These are phyloP conservation scores for Suricata suricatta DNA, from an alignment of 2,113 vertebrate species.

Conservation along the genomic window DNA sequence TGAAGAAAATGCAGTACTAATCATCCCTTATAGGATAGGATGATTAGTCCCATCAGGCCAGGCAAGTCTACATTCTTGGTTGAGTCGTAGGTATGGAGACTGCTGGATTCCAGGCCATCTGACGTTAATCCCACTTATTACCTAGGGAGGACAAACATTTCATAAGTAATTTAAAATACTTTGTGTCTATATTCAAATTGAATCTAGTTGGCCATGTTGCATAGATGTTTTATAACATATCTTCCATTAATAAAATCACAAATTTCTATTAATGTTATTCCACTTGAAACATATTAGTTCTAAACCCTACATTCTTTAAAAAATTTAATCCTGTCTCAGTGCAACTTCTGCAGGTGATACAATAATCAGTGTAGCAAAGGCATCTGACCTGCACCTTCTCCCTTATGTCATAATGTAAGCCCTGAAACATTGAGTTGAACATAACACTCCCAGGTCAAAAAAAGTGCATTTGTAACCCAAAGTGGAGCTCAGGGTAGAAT, in stretches of 20 bases:
- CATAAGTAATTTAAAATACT: not conserved
- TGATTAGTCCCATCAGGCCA: not conserved
- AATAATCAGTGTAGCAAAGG: not conserved
- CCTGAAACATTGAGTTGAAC: not conserved
- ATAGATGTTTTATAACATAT: not conserved
- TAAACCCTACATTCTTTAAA: not conserved
- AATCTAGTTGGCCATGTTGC: not conserved
- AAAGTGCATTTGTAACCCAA: not conserved
- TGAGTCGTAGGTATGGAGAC: not conserved
- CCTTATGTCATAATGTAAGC: not conserved
- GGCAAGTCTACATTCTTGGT: not conserved
- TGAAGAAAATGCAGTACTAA: not conserved
- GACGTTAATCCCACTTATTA: not conserved
- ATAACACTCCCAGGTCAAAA: not conserved
- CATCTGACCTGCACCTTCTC: not conserved
- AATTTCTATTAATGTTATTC: not conserved
- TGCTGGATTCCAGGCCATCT: not conserved
- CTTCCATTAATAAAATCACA: not conserved
- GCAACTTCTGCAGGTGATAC: not conserved
- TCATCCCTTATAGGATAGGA: not conserved
- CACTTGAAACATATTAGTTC: not conserved
- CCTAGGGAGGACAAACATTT: not conserved
- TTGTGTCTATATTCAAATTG: not conserved
- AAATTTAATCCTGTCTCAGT: not conserved
- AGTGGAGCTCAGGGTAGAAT: not conserved